phyloP scores from a whole-genome alignment of 2,797 vertebrate genomes.

The Gobio occitaniae region DNA sequence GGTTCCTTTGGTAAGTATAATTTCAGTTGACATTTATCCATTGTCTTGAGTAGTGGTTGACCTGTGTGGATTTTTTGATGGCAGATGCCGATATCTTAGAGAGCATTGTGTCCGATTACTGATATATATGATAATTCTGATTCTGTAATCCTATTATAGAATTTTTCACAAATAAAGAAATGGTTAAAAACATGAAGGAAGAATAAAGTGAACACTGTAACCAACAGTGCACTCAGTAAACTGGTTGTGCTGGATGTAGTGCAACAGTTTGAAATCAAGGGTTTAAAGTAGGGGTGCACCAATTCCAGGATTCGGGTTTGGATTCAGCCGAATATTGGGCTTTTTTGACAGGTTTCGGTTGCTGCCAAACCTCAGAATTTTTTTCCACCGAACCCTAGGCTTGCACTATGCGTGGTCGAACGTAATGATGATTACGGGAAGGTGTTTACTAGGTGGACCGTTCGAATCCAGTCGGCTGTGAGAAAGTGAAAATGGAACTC shows the following conservation, averaged over 20 bases:
- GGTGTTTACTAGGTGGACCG: too few relatives aligned
- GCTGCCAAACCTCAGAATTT: too few relatives aligned
- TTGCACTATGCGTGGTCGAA: too few relatives aligned
- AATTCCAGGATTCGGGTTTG: too few relatives aligned
- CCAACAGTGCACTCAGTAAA: background rate
- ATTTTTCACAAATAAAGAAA: background rate
- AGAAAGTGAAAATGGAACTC: too few relatives aligned
- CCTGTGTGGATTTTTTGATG: background rate
- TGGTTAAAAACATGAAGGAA: background rate
- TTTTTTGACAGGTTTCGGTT: too few relatives aligned
- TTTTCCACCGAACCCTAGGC: too few relatives aligned
- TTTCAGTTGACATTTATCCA: background rate
- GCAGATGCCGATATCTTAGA: background rate
- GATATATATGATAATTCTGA: background rate
- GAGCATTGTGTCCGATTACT: too few relatives aligned
- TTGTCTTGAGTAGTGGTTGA: background rate
- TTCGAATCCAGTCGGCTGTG: too few relatives aligned
- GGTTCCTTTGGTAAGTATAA: conserved; percentile 87
- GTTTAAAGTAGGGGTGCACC: background rate
- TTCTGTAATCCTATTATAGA: background rate
- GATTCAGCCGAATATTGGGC: too few relatives aligned
- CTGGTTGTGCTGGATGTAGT: background rate
- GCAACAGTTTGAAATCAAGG: background rate
- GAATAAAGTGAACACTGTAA: background rate
- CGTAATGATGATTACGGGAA: too few relatives aligned